Conservation (phyloP, 1,140 invertebrate genomes). For the Pteromalus puparum region DNA sequence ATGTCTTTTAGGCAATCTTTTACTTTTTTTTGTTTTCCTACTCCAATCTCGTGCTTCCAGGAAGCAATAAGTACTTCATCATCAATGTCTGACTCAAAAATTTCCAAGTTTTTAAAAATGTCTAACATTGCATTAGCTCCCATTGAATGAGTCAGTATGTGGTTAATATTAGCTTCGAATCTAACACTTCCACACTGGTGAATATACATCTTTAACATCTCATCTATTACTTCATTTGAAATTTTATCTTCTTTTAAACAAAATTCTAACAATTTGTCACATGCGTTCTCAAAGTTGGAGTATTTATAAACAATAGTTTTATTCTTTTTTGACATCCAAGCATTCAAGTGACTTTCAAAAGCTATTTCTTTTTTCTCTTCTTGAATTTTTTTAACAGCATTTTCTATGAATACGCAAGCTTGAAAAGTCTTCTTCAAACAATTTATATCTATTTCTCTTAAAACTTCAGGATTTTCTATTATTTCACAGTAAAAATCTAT, state of each 20-base stretch:
- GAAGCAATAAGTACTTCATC: conserved; percentile 63
- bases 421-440: conserved; percentile 61
- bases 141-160: conserved; percentile 58
- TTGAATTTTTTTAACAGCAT: conserved; percentile 55
- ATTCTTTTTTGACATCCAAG: conserved; percentile 56
- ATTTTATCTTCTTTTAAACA: conserved; percentile 62
- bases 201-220: conserved; percentile 64
- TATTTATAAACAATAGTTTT: conserved; percentile 56
- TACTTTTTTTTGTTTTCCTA: conserved; percentile 63
- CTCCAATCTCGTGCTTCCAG: conserved; percentile 67
- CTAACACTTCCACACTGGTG: conserved; percentile 62
- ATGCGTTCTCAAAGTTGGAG: conserved; percentile 59
- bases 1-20: conserved; percentile 64
- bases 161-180: conserved; percentile 60
- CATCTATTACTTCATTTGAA: conserved; percentile 59
- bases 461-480: conserved; percentile 59
- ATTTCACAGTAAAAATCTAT: conserved; percentile 58
- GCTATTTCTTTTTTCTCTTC: conserved; percentile 56
- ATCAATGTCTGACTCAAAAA: conserved; percentile 58
- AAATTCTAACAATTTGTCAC: conserved; percentile 67
- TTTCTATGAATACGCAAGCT: conserved; percentile 65
- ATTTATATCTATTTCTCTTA: conserved; percentile 53
- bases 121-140: conserved; percentile 61
- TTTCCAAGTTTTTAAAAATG: conserved; percentile 59
- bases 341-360: conserved; percentile 65